These are phyloP conservation scores for Cirrhinus molitorella DNA, from an alignment of 2,797 vertebrate species.

Conservation along the genomic window DNA sequence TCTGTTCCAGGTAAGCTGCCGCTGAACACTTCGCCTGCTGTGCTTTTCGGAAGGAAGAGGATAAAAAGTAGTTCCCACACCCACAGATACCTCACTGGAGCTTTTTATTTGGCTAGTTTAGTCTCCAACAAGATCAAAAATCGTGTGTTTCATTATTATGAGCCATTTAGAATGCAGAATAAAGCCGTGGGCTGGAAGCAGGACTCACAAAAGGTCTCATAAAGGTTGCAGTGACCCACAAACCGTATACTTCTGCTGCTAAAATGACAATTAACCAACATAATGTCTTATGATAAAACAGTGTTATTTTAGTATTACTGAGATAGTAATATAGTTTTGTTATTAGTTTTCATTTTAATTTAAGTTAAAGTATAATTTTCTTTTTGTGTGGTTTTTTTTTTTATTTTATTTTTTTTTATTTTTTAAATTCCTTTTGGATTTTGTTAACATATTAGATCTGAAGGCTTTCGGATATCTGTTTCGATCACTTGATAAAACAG, in stretches of 20 bases:
- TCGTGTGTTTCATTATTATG: background rate
- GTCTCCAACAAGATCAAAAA: background rate
- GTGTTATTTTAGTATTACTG: background rate
- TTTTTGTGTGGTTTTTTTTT: no score
- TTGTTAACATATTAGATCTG: no score
- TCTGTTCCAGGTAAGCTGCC: background rate
- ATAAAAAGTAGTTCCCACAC: background rate
- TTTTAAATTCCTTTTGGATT: no score
- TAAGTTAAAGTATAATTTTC: background rate
- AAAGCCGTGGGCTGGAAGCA: background rate
- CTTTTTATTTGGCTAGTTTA: background rate
- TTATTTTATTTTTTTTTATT: no score
- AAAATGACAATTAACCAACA: background rate
- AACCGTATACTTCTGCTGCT: background rate
- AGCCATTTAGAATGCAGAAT: slow-evolving; percentile 7
- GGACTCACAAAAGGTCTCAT: background rate
- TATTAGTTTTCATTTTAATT: background rate
- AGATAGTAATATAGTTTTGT: background rate
- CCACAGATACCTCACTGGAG: background rate
- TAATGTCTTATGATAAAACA: background rate
- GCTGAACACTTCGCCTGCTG: background rate
- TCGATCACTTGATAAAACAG: background rate
- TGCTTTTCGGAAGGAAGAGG: background rate
- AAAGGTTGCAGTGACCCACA: slow-evolving; percentile 28
- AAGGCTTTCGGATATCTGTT: background rate